Conservation (phyloP, 2,797 vertebrate genomes). For the Peromyscus nudipes region DNA sequence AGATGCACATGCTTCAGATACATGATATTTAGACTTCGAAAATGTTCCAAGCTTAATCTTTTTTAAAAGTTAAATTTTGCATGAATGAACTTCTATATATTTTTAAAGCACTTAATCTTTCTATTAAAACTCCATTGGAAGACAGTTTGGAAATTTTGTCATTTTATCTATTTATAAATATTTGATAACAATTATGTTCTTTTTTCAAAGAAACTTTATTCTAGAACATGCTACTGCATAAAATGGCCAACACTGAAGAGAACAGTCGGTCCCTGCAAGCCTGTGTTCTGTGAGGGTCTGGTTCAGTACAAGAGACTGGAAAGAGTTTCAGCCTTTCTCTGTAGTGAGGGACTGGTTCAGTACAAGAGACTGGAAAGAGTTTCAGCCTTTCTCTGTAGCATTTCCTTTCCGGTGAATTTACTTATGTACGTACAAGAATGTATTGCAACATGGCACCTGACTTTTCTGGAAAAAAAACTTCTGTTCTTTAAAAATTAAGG, state of each 20-base stretch:
- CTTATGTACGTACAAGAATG: slow-evolving; percentile 87
- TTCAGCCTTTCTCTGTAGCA: slow-evolving; percentile 74
- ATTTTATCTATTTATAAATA: slow-evolving; percentile 69
- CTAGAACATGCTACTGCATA: slow-evolving; percentile 64
- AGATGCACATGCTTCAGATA: slow-evolving; percentile 55
- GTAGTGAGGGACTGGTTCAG: no score
- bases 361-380: slow-evolving; percentile 69
- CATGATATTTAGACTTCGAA: slow-evolving; percentile 54
- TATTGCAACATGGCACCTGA: slow-evolving; percentile 84
- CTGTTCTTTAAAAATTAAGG: slow-evolving; percentile 84
- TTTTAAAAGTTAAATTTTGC: slow-evolving; percentile 35
- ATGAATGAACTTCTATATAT: slow-evolving; percentile 66
- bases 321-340: no score
- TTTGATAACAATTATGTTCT: slow-evolving; percentile 19
- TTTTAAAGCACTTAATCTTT: slow-evolving; percentile 56
- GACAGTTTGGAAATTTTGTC: slow-evolving; percentile 70
- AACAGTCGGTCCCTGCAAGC: slow-evolving; percentile 35
- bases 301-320: no score
- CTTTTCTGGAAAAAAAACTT: slow-evolving; percentile 88
- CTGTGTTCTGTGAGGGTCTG: slow-evolving; percentile 5
- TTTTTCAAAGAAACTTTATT: slow-evolving; percentile 71
- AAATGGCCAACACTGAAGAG: slow-evolving; percentile 66
- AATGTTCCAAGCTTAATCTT: slow-evolving; percentile 61
- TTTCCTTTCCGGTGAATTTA: slow-evolving; percentile 82
- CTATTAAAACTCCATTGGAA: slow-evolving; percentile 33